Conservation (phyloP, 2,113 vertebrate genomes). For the Ptilorrhoa leucosticta region DNA sequence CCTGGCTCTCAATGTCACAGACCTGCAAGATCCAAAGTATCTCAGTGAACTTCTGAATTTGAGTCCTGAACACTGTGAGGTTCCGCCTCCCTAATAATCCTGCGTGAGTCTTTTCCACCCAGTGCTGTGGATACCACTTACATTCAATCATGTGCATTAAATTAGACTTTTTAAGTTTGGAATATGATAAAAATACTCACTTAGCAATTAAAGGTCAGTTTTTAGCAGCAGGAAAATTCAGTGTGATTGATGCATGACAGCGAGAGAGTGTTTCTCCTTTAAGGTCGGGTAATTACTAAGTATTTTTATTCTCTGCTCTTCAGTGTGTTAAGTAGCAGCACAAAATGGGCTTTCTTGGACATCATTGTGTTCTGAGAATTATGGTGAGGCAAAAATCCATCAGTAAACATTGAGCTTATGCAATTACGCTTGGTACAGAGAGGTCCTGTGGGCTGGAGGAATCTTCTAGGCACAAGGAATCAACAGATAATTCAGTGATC, state of each 20-base stretch:
- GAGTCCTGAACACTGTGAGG: not conserved
- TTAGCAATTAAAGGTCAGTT: not conserved
- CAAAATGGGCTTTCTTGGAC: not conserved
- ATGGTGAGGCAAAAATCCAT: not conserved
- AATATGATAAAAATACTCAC: not conserved
- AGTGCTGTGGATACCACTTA: not conserved
- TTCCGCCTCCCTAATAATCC: not conserved
- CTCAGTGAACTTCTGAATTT: not conserved
- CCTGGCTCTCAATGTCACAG: not conserved
- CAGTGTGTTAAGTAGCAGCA: not conserved
- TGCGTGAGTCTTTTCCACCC: not conserved
- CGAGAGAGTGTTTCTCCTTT: not conserved
- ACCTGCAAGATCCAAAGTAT: not conserved
- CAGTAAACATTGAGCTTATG: not conserved
- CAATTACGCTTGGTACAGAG: not conserved
- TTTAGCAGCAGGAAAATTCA: not conserved
- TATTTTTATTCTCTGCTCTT: not conserved
- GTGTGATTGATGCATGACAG: not conserved
- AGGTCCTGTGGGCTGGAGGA: not conserved
- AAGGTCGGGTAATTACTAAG: not conserved
- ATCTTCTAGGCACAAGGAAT: not conserved
- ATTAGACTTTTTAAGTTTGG: not conserved
- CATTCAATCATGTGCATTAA: not conserved
- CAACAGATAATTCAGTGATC: not conserved
- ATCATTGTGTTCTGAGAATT: not conserved